Evolutionary conservation across 2,888 invertebrate species (phyloP).

Genomic region (Megalurothrips usitatus): DNA sequence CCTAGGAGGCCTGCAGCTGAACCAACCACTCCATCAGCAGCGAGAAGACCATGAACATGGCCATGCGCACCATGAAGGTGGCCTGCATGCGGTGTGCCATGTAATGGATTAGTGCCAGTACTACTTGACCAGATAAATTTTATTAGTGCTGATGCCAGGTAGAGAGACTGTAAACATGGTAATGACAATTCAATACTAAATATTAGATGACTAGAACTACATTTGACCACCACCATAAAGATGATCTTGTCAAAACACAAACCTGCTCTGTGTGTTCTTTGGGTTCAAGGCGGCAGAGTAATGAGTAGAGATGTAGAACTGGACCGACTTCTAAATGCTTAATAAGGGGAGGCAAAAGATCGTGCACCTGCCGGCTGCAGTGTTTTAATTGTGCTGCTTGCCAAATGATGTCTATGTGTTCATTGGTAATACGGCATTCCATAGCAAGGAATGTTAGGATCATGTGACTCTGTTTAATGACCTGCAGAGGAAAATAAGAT

Average conservation of each 20-base stretch:
- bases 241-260: constrained; percentile 33
- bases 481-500: constrained; percentile 48
- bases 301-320: constrained; percentile 79
- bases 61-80: not conserved
- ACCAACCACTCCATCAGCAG: not conserved
- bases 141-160: constrained; percentile 81
- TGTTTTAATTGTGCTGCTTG: constrained; percentile 92
- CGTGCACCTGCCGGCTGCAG: constrained; percentile 89
- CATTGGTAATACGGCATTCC: constrained; percentile 83
- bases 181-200: not conserved
- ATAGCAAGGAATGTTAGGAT: constrained; percentile 88
- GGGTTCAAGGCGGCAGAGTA: constrained; percentile 82
- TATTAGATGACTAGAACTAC: not conserved
- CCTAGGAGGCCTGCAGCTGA: not conserved
- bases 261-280: constrained; percentile 90
- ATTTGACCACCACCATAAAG: not conserved
- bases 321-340: constrained; percentile 85
- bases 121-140: constrained; percentile 88
- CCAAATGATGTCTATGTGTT: constrained; percentile 91
- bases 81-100: not conserved
- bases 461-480: constrained; percentile 92
- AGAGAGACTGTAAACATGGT: constrained; percentile 63
- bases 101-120: constrained; percentile 37
- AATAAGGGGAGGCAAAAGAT: constrained; percentile 81
- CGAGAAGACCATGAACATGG: constrained; percentile 5